phyloP scores from a whole-genome alignment of 1,140 invertebrate species.

The Bombus sylvicola region DNA sequence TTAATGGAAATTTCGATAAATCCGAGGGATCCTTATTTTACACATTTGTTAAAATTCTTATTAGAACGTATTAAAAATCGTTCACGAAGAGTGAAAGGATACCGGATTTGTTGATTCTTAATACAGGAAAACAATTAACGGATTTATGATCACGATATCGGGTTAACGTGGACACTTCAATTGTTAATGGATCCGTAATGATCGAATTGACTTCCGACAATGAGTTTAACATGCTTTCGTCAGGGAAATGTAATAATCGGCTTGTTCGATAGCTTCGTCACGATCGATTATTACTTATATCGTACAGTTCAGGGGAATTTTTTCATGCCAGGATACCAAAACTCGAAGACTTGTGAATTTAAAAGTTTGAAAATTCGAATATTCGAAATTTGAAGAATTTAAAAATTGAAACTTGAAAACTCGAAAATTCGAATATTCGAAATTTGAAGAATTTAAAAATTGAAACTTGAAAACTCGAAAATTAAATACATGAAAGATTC shows the following conservation, averaged over 20 bases:
- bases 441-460: background rate
- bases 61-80: background rate
- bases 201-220: slow-evolving; percentile 1
- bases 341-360: no score
- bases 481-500: background rate
- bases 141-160: background rate
- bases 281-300: no score
- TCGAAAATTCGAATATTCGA: no score
- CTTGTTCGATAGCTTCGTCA: background rate
- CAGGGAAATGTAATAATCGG: background rate
- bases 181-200: slow-evolving; percentile 3
- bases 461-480: no score
- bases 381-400: background rate
- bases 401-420: background rate
- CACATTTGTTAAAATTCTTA: background rate
- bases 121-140: background rate
- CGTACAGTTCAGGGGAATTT: no score
- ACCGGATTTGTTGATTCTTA: background rate
- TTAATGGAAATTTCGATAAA: background rate
- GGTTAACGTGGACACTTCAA: slow-evolving; percentile 23
- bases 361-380: no score
- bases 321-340: accelerated
- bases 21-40: background rate
- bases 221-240: no score
- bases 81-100: background rate